Percentiles rank a stretch among this genome's conserved stretches.
These are phyloP conservation scores for Regulus satrapa DNA, from an alignment of 2,113 vertebrate genomes.

Conservation along the genomic window DNA sequence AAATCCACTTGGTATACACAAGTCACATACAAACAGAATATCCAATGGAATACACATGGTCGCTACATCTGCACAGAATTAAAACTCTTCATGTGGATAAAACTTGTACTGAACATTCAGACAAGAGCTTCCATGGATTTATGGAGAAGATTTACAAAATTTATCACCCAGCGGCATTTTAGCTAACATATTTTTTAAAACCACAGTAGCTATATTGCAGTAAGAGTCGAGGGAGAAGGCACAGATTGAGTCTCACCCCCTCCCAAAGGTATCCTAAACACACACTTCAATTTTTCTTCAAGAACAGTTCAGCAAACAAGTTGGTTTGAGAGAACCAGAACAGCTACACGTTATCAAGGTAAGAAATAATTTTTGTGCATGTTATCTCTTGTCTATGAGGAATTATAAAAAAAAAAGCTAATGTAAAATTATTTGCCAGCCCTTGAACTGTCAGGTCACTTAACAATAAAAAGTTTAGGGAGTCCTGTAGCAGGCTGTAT, in stretches of 20 bases:
- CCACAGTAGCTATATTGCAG: constrained; percentile 48
- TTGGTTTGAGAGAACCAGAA: neutral
- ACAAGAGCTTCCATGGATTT: constrained; percentile 39
- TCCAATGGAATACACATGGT: constrained; percentile 66
- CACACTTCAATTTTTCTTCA: constrained; percentile 5
- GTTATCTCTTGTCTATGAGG: neutral
- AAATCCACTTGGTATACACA: constrained; percentile 73
- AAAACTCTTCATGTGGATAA: constrained; percentile 65
- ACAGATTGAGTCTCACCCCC: neutral
- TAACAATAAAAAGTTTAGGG: neutral
- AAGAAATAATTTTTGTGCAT: neutral
- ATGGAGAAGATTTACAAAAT: constrained; percentile 39
- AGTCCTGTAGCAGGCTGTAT: neutral
- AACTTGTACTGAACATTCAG: constrained; percentile 59
- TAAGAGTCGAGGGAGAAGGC: neutral
- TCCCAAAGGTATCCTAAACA: neutral
- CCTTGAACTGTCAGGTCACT: neutral
- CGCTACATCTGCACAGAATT: constrained; percentile 58
- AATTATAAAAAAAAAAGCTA: neutral
- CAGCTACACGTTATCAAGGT: neutral
- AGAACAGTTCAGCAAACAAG: constrained; percentile 28
- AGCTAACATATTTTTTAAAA: constrained; percentile 25
- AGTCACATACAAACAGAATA: constrained; percentile 79
- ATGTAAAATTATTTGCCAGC: neutral
- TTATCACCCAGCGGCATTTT: constrained; percentile 45